These are phyloP conservation scores for Rafetus swinhoei DNA, from an alignment of 2,113 vertebrate genomes.

Conservation along the genomic window DNA sequence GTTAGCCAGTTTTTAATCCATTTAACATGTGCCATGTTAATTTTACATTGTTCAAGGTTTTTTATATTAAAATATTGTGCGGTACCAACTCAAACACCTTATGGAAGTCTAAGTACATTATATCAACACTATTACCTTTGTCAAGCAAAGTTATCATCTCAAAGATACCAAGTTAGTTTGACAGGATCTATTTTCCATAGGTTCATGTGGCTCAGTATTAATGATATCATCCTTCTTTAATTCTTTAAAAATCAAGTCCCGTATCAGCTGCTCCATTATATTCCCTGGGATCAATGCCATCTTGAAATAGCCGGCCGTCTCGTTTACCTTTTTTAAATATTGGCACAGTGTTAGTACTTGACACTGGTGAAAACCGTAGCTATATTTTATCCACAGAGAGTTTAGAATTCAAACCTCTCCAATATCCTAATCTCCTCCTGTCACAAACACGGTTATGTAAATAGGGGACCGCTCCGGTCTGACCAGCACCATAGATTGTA, in stretches of 20 bases:
- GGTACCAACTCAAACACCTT: neutral
- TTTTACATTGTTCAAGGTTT: neutral
- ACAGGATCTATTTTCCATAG: neutral
- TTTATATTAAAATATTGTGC: neutral
- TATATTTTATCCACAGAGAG: rapidly evolving
- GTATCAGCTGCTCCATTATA: neutral
- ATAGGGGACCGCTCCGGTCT: rapidly evolving
- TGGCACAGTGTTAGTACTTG: rapidly evolving
- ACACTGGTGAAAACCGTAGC: rapidly evolving
- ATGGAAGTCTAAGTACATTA: neutral
- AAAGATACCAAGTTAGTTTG: neutral
- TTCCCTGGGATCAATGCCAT: neutral
- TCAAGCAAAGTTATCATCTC: neutral
- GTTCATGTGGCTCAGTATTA: neutral
- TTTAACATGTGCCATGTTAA: neutral
- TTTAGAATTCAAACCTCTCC: rapidly evolving
- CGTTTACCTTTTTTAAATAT: neutral
- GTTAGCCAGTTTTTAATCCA: neutral
- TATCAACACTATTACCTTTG: neutral
- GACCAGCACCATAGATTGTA: neutral
- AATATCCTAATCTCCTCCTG: rapidly evolving
- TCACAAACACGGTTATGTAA: neutral
- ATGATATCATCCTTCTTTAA: neutral
- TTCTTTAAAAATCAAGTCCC: neutral
- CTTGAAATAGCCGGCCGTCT: neutral